These are phyloP conservation scores for Drosophila neotestacea DNA, from an alignment of 2,888 invertebrate species.

Conservation along the genomic window DNA sequence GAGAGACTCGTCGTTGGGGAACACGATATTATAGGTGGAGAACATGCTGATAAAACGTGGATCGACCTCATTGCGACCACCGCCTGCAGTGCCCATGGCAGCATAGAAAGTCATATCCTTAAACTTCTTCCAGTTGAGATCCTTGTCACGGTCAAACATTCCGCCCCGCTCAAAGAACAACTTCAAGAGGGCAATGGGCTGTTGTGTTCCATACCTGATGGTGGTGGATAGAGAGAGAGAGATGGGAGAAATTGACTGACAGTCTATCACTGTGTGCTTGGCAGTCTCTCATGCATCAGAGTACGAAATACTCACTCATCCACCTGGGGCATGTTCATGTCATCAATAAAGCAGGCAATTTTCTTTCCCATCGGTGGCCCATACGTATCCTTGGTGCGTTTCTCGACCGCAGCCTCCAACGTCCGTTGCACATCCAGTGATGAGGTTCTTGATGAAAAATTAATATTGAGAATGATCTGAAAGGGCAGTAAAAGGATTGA, in stretches of 20 bases:
- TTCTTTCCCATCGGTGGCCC: conserved; percentile 96
- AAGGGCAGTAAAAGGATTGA: conserved; percentile 18
- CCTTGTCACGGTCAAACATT: conserved; percentile 95
- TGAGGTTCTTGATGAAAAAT: conserved; percentile 96
- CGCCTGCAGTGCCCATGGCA: conserved; percentile 95
- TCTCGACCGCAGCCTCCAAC: conserved; percentile 94
- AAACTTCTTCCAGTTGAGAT: conserved; percentile 94
- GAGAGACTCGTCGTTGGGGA: conserved; percentile 92
- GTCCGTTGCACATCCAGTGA: conserved; percentile 95
- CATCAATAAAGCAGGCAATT: conserved; percentile 95
- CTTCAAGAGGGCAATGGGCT: conserved; percentile 96
- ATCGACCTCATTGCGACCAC: conserved; percentile 95
- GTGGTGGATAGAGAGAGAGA: neutral
- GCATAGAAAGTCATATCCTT: conserved; percentile 92
- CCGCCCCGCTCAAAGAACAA: conserved; percentile 95
- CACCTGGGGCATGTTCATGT: conserved; percentile 97
- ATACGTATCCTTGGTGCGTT: conserved; percentile 94
- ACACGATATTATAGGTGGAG: conserved; percentile 93
- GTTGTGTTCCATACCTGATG: conserved; percentile 93
- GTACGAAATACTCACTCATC: conserved; percentile 81
- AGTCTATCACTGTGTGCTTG: conserved; percentile 24
- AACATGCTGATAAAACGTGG: conserved; percentile 96
- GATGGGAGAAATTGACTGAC: conserved; percentile 6
- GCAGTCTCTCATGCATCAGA: conserved; percentile 13
- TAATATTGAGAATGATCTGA: conserved; percentile 92